These are phyloP conservation scores for Cephus pygmeus DNA, from an alignment of 2,888 invertebrate genomes.

Conservation along the genomic window DNA sequence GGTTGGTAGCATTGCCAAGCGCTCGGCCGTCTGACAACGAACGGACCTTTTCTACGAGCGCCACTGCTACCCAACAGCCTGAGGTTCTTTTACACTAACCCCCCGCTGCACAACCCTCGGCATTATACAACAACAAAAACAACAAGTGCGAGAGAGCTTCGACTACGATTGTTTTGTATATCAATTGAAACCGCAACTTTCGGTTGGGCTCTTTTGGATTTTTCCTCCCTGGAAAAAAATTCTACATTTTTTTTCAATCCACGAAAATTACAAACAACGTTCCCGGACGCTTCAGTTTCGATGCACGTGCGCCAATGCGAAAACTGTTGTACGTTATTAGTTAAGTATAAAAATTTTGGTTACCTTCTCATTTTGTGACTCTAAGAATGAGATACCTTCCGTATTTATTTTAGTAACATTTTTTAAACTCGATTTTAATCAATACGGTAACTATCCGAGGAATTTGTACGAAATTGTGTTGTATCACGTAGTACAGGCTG, in stretches of 20 bases:
- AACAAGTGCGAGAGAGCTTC: constrained; percentile 13
- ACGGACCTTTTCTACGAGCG: constrained; percentile 30
- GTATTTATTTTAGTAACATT: background rate
- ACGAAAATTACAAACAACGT: background rate
- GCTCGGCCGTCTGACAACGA: constrained; percentile 7
- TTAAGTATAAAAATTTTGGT: background rate
- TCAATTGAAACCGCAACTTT: background rate
- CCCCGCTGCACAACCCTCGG: constrained; percentile 11
- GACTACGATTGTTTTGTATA: background rate
- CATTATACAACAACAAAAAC: constrained; percentile 9
- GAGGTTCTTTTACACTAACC: background rate
- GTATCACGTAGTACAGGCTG: background rate
- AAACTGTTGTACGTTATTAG: background rate
- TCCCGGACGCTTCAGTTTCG: background rate
- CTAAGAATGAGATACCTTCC: background rate
- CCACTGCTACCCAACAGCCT: background rate
- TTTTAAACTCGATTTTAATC: background rate
- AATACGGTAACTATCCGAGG: background rate
- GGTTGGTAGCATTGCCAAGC: constrained; percentile 44
- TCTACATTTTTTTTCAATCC: background rate
- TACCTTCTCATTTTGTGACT: background rate
- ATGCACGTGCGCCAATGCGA: background rate
- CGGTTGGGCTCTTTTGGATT: too few species aligned
- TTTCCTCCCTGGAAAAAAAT: background rate
- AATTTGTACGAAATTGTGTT: too few species aligned